Evolutionary conservation across 1,140 invertebrate genomes (phyloP), one percentile per base, ranked within the genome.

Genomic region (Diprion similis): DNA sequence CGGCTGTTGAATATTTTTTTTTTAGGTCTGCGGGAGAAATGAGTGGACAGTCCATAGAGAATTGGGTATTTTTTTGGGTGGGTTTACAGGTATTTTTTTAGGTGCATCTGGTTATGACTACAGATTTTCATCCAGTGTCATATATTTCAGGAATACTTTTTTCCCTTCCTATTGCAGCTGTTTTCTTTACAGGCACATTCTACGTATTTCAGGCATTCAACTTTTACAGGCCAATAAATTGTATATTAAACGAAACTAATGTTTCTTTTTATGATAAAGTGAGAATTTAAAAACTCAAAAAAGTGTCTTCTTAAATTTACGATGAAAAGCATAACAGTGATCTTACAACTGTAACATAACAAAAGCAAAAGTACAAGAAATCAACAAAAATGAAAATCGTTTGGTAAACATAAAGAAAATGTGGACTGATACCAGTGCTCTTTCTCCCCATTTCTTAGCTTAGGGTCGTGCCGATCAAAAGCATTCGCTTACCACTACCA

Each of bases 361-460:
- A 76, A 73, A 78, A 72, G 76, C 66, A 64, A 15, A 75, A 37
- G 67, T 71, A 68, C 73, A 69, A 76, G 76, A 64, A 64, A 64
- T 15, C 17, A 80, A 76, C 72, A 48, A 24, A 72, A 70, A 71
- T 66, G 66, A 78, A 74, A 76, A 81, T 73, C 77, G 71, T 78
- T 78, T 79, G 78, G 76, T 78, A 75, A 78, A 75, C 75, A 70
- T 78, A 76, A 79, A 83, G 80, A 83, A 81, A 79, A 80, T 86
- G 82, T 87, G 83, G 83, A 86, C 83, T 87, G 84, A 86, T 87
- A 87, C 82, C 86, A 87, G 85, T 86, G 83, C 86, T 86, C 87
- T 88, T 88, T 87, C 86, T 88, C 86, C 85, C 82, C 82, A 85
- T 89, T 78, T 87, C 87, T 87, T 89, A 88, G 87, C 87, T 88